These are phyloP conservation scores for Mongoloraphidia duomilia DNA, from an alignment of 2,888 invertebrate genomes.

Conservation along the genomic window DNA sequence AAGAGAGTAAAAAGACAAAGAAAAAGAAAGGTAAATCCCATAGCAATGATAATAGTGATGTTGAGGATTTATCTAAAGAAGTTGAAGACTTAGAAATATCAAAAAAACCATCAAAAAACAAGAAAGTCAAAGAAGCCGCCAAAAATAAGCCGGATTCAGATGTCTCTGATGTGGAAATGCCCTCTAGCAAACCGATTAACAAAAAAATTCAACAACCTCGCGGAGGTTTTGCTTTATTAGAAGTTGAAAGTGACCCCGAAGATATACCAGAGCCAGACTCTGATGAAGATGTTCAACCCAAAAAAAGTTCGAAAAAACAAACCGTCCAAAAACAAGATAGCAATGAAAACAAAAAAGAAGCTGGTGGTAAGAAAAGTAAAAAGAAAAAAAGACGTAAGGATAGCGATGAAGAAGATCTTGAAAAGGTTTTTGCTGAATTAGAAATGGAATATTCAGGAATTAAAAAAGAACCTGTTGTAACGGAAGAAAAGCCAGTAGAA, in stretches of 20 bases:
- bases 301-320: slow-evolving; percentile 1
- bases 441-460: slow-evolving; percentile 64
- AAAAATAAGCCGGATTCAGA: slow-evolving; percentile 26
- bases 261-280: slow-evolving; percentile 17
- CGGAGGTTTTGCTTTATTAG: slow-evolving; percentile 44
- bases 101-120: slow-evolving; percentile 25
- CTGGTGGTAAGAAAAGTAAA: slow-evolving; percentile 51
- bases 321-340: slow-evolving; percentile 21
- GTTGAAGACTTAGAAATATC: slow-evolving; percentile 43
- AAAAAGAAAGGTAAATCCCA: slow-evolving; percentile 35
- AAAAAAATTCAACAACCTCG: slow-evolving; percentile 19
- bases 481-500: slow-evolving; percentile 20
- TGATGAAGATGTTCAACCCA: slow-evolving; percentile 12
- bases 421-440: slow-evolving; percentile 69
- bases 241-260: slow-evolving; percentile 43
- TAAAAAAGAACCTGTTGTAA: slow-evolving; percentile 32
- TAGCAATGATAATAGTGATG: slow-evolving; percentile 32
- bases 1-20: slow-evolving; percentile 26
- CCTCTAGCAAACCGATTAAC: slow-evolving; percentile 21
- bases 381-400: slow-evolving; percentile 57
- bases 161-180: slow-evolving; percentile 21
- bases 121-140: slow-evolving; percentile 31
- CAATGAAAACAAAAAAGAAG: slow-evolving; percentile 29
- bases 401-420: slow-evolving; percentile 66
- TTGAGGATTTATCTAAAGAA: slow-evolving; percentile 35